phyloP scores from a whole-genome alignment of 2,888 invertebrate species.

The Lycophotia porphyrea region DNA sequence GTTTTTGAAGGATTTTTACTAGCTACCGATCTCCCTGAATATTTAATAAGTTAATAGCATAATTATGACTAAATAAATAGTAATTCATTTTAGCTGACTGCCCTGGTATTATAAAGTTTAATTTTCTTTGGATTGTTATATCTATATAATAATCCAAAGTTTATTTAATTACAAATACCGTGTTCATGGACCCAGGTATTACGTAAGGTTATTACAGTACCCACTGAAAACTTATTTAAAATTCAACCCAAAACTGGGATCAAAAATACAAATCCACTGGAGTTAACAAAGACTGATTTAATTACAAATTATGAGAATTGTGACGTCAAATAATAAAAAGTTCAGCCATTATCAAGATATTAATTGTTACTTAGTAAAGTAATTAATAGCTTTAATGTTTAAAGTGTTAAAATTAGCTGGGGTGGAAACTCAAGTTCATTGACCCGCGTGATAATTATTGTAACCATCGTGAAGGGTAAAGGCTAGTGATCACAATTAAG shows the following conservation, averaged over 20 bases:
- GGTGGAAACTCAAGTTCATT: constrained; percentile 43
- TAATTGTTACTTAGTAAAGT: constrained; percentile 37
- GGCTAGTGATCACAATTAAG: constrained; percentile 11
- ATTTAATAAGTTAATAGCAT: neutral
- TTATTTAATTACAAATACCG: neutral
- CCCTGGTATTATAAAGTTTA: no score
- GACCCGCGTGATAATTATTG: constrained; percentile 32
- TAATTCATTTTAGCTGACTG: neutral
- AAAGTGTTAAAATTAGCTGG: constrained; percentile 34
- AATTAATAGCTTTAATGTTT: constrained; percentile 38
- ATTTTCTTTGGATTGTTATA: no score
- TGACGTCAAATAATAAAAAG: constrained; percentile 13
- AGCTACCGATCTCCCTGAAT: neutral
- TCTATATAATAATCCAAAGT: neutral
- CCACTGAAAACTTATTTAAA: constrained; percentile 2
- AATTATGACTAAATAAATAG: neutral
- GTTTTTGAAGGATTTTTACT: neutral
- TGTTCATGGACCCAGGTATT: neutral
- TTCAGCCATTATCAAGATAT: constrained; percentile 30
- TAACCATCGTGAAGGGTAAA: constrained; percentile 13
- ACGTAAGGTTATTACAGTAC: neutral
- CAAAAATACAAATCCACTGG: constrained; percentile 4
- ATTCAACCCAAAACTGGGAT: neutral
- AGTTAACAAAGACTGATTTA: constrained; percentile 20
- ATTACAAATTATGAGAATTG: constrained; percentile 19